Conservation (phyloP, 2,888 invertebrate species). For the Embidobia sp. region DNA sequence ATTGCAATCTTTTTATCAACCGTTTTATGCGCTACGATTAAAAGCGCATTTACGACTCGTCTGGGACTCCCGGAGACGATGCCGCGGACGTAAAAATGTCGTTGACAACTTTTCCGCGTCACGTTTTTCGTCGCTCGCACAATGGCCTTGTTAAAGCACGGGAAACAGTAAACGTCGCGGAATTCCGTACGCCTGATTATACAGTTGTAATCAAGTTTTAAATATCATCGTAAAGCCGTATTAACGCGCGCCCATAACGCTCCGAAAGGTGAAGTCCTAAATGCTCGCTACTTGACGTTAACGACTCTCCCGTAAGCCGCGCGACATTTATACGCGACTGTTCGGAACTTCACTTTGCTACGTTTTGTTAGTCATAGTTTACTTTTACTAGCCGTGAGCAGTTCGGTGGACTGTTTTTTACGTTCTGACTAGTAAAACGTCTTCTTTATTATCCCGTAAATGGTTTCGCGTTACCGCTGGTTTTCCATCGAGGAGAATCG, state of each 20-base stretch:
- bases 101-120: neutral
- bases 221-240: slow-evolving; percentile 52
- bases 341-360: slow-evolving; percentile 32
- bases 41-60: slow-evolving; percentile 31
- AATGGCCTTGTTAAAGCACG: slow-evolving; percentile 17
- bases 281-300: slow-evolving; percentile 50
- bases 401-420: slow-evolving; percentile 11
- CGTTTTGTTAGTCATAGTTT: slow-evolving; percentile 31
- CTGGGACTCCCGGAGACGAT: slow-evolving; percentile 10
- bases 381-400: slow-evolving; percentile 36
- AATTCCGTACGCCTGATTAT: slow-evolving; percentile 29
- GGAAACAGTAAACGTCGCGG: slow-evolving; percentile 21
- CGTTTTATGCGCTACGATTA: slow-evolving; percentile 17
- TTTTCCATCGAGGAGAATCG: too few relatives aligned
- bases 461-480: too few relatives aligned
- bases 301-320: slow-evolving; percentile 37
- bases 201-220: slow-evolving; percentile 52
- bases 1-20: slow-evolving; percentile 33
- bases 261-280: slow-evolving; percentile 39
- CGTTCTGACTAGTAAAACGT: too few relatives aligned
- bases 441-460: slow-evolving; percentile 16
- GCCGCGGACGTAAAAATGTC: slow-evolving; percentile 22
- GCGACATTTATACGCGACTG: slow-evolving; percentile 41
- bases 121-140: neutral
- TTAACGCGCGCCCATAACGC: slow-evolving; percentile 45